phyloP scores from a whole-genome alignment of 1,140 invertebrate genomes.

The Eueides isabella region DNA sequence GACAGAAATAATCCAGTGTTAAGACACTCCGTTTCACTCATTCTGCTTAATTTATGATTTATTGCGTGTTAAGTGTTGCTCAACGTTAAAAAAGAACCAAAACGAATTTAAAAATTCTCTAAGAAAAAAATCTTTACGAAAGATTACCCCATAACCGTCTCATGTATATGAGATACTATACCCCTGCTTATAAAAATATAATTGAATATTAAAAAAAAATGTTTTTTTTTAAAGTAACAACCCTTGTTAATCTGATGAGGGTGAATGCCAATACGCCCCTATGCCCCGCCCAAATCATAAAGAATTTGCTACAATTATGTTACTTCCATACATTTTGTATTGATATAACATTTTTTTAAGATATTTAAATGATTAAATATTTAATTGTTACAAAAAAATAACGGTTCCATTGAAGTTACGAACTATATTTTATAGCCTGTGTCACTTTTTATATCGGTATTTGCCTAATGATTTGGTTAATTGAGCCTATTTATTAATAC shows the following conservation, averaged over 20 bases:
- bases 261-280: conserved; percentile 11
- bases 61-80: too few relatives aligned
- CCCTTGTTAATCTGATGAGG: background rate
- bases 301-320: background rate
- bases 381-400: background rate
- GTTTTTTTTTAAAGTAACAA: background rate
- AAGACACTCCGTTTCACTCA: background rate
- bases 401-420: too few relatives aligned
- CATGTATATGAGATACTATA: too few relatives aligned
- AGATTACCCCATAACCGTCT: too few relatives aligned
- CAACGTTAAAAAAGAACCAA: too few relatives aligned
- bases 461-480: too few relatives aligned
- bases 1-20: background rate
- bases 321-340: background rate
- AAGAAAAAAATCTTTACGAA: too few relatives aligned
- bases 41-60: too few relatives aligned
- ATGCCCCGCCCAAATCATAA: conserved; percentile 4
- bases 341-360: background rate
- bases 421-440: too few relatives aligned
- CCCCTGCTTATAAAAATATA: background rate
- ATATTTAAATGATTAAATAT: background rate
- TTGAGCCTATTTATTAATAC: too few relatives aligned
- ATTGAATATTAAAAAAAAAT: background rate
- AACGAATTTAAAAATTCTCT: too few relatives aligned
- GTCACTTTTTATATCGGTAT: too few relatives aligned